Conservation (phyloP, 2,797 vertebrate genomes). For the Rhadinocentrus ornatus region DNA sequence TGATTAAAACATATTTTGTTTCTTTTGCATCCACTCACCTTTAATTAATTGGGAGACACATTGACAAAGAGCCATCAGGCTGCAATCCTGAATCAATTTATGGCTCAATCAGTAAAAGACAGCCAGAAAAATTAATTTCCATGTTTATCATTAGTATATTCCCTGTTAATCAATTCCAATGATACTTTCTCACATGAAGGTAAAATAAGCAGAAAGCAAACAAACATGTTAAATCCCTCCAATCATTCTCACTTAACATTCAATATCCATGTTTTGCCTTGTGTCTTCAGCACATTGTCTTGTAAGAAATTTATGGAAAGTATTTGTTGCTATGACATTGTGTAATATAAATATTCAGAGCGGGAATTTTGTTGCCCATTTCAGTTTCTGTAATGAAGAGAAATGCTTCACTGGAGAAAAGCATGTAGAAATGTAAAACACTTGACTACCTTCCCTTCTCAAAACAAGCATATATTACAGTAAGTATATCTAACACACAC, state of each 20-base stretch:
- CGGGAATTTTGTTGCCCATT: conserved; percentile 40
- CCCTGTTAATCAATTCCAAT: neutral
- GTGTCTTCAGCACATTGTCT: conserved; percentile 1
- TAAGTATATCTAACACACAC: conserved; percentile 12
- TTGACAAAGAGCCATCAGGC: neutral
- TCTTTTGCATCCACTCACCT: neutral
- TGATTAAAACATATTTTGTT: neutral
- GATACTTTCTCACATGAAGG: neutral
- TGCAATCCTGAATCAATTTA: neutral
- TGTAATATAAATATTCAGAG: conserved; percentile 43
- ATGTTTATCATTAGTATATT: neutral
- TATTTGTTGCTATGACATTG: conserved; percentile 37
- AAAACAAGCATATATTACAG: conserved; percentile 49
- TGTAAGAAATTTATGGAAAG: conserved; percentile 11
- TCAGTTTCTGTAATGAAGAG: conserved; percentile 34
- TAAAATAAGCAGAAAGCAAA: conserved; percentile 21
- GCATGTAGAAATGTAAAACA: conserved; percentile 48
- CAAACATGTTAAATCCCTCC: conserved; percentile 8
- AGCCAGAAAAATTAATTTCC: neutral
- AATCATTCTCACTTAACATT: neutral
- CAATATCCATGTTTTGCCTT: neutral
- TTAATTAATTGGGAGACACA: neutral
- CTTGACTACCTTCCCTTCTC: conserved; percentile 33
- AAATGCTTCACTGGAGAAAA: conserved; percentile 29
- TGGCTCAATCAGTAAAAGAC: neutral